Conservation (phyloP, 2,113 vertebrate genomes). For the Gobiocypris rarus region DNA sequence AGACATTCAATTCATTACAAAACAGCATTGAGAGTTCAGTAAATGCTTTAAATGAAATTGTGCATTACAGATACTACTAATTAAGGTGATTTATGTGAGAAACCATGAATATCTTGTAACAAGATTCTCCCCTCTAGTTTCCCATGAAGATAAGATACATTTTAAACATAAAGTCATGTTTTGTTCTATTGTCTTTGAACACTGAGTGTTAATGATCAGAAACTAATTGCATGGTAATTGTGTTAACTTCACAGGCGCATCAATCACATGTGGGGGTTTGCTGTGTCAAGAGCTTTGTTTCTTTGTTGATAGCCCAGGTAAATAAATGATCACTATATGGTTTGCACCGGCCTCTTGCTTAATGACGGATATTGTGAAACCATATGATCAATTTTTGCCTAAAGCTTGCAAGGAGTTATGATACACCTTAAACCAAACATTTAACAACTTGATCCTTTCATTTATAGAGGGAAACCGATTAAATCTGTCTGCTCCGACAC, state of each 20-base stretch:
- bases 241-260: constrained; percentile 42
- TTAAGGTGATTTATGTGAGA: background rate
- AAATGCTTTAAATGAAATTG: background rate
- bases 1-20: background rate
- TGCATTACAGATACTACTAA: background rate
- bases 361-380: background rate
- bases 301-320: background rate
- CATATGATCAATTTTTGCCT: background rate
- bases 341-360: background rate
- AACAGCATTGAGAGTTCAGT: background rate
- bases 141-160: background rate
- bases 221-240: constrained; percentile 54
- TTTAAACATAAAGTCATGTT: background rate
- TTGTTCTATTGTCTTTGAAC: constrained; percentile 47
- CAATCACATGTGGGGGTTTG: background rate
- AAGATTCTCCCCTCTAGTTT: background rate
- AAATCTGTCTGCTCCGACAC: background rate
- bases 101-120: background rate
- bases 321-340: constrained; percentile 29
- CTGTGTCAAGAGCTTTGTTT: background rate
- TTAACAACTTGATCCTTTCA: background rate
- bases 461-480: background rate
- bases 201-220: constrained; percentile 47
- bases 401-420: background rate
- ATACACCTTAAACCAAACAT: background rate